phyloP scores from a whole-genome alignment of 2,888 invertebrate genomes.

The Diaprepes abbreviatus region DNA sequence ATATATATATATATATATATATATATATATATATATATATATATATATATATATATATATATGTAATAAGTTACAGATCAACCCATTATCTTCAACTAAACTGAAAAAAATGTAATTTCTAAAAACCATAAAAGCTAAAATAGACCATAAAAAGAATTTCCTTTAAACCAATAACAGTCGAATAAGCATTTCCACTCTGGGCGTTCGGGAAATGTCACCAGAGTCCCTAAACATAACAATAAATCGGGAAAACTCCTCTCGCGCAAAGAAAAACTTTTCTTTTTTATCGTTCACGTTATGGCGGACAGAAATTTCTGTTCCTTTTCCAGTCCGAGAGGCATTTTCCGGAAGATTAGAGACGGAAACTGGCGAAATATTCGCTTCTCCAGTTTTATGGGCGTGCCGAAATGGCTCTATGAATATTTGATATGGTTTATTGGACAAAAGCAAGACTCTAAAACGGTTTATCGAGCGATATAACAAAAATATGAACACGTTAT shows the following conservation, averaged over 20 bases:
- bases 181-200: conserved; percentile 42
- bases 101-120: conserved; percentile 16
- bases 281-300: conserved; percentile 43
- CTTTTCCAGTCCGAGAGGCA: conserved; percentile 41
- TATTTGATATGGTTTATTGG: conserved; percentile 35
- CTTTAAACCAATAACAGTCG: conserved; percentile 45
- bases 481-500: background rate
- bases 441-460: conserved; percentile 7
- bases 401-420: conserved; percentile 24
- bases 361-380: conserved; percentile 46
- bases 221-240: conserved; percentile 34
- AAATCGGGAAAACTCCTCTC: conserved; percentile 21
- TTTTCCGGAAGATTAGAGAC: conserved; percentile 47
- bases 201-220: conserved; percentile 35
- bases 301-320: conserved; percentile 37
- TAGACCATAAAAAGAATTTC: conserved; percentile 35
- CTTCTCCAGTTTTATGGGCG: conserved; percentile 36
- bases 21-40: too few relatives aligned
- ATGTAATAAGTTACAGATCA: too few relatives aligned
- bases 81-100: background rate
- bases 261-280: conserved; percentile 20
- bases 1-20: too few relatives aligned
- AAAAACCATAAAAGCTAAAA: conserved; percentile 37
- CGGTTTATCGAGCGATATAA: conserved; percentile 6
- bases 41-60: too few relatives aligned